phyloP scores from a whole-genome alignment of 2,888 invertebrate genomes.

The Atherix ibis region DNA sequence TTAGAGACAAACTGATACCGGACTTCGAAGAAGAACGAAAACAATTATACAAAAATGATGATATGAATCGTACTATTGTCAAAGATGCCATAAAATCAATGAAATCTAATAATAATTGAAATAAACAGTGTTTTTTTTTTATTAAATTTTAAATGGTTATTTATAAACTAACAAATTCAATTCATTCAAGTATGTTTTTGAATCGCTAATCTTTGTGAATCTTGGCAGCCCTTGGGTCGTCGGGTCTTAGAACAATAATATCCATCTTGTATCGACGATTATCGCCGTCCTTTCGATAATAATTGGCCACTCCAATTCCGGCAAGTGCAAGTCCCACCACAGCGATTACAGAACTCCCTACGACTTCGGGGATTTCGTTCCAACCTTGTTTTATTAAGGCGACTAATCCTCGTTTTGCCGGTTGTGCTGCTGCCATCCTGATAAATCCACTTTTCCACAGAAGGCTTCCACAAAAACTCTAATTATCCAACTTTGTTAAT shows the following conservation, averaged over 20 bases:
- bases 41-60: slow-evolving; percentile 6
- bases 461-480: too few species aligned
- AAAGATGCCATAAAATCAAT: slow-evolving; percentile 6
- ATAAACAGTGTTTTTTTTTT: neutral
- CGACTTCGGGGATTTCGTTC: slow-evolving; percentile 56
- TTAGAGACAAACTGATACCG: slow-evolving; percentile 7
- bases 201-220: slow-evolving; percentile 36
- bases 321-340: slow-evolving; percentile 40
- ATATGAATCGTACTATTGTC: slow-evolving; percentile 2
- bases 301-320: slow-evolving; percentile 34
- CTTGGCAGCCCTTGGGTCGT: slow-evolving; percentile 44
- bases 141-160: neutral
- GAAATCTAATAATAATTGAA: slow-evolving; percentile 1
- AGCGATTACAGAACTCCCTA: slow-evolving; percentile 43
- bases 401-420: slow-evolving; percentile 21
- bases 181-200: neutral
- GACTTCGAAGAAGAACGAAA: slow-evolving; percentile 8
- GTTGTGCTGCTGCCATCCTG: slow-evolving; percentile 14
- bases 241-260: slow-evolving; percentile 48
- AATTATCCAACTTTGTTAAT: too few species aligned
- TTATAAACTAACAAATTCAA: too few species aligned
- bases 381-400: slow-evolving; percentile 33
- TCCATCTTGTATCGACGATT: slow-evolving; percentile 47
- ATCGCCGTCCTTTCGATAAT: slow-evolving; percentile 44
- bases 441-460: too few species aligned